phyloP scores from a whole-genome alignment of 2,797 vertebrate species.

The Takifugu ocellatus region DNA sequence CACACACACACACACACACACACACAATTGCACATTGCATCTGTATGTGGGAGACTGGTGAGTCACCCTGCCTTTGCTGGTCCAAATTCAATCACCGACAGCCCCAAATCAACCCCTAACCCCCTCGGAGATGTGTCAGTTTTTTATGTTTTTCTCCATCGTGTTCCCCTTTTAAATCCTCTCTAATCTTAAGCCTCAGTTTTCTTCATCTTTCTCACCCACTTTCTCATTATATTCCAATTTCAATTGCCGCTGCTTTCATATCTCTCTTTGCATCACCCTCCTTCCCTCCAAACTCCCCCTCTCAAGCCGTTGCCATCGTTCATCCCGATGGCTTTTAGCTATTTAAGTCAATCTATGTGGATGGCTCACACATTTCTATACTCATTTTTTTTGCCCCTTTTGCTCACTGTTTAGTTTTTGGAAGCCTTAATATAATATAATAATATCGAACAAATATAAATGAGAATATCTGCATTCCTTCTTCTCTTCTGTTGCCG shows the following conservation, averaged over 20 bases:
- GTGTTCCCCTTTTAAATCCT: constrained; percentile 25
- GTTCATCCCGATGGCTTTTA: constrained; percentile 43
- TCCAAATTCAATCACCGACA: constrained; percentile 55
- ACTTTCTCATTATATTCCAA: constrained; percentile 46
- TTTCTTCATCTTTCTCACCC: constrained; percentile 15
- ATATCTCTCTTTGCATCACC: constrained; percentile 32
- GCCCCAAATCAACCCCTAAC: constrained; percentile 48
- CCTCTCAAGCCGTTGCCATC: constrained; percentile 10
- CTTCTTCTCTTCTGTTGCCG: constrained; percentile 8
- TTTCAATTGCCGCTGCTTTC: constrained; percentile 32
- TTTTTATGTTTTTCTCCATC: constrained; percentile 18
- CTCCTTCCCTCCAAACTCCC: constrained; percentile 8
- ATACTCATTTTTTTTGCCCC: constrained; percentile 13
- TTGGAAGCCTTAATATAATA: constrained; percentile 16
- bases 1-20: background rate
- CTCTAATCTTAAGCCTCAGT: constrained; percentile 14
- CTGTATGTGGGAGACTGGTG: constrained; percentile 38
- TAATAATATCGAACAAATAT: constrained; percentile 16
- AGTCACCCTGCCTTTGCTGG: constrained; percentile 50
- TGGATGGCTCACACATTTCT: constrained; percentile 25
- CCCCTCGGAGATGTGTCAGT: constrained; percentile 29
- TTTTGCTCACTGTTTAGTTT: constrained; percentile 23
- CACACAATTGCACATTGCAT: background rate
- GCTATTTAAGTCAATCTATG: constrained; percentile 39
- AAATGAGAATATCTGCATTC: constrained; percentile 21